Evolutionary conservation across 1,140 invertebrate genomes (phyloP), one percentile per base, ranked within the genome.

Genomic region (Acromyrmex heyeri): DNA sequence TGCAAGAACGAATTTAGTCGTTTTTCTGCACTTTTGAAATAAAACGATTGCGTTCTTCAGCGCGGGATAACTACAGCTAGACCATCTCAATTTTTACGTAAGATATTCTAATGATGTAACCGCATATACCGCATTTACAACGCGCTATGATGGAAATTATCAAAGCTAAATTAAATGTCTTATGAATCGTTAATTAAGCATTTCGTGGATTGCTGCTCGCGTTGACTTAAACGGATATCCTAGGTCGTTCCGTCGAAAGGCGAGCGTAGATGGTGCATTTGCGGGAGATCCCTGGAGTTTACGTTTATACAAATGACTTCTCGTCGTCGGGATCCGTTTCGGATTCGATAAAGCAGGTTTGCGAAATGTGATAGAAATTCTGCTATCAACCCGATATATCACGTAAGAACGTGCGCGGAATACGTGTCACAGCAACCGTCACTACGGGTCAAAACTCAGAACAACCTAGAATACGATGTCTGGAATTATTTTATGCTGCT

Each of bases 281-380:
- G n/a, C 30, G 79, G 61, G 24, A 59, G 27, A 61, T 61, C 59
- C 79, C 53, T 24, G 18, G 69, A 70, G 70, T 82, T 82, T 61
- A 82, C 53, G 24, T 61, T 73, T 59, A 73, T 48, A 82, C 67
- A 82, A 82, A 82, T 75, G 69, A 34, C 69, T 50, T 70, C 53
- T 73, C 67, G 67, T 30, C 24, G 18, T 55, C 50, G 69, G n/a
- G 44, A 75, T 83, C 65, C 69, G 55, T 75, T 18, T 30, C 55
- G 55, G 27, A 70, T 75, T 83, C 38, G 69, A 83, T 61, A 75
- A 73, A 61, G 69, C 79, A 30, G 69, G 55, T 61, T 73, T 83
- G 79, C n/a, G 79, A 83, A 83, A 83, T 83, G 79, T 34, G 79
- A 83, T 82, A 83, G 79, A 83, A 83, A 83, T 75, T 61, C 79